A percentile compares a stretch with the other conserved stretches of the same genome.
Evolutionary conservation across 2,888 invertebrate genomes (phyloP).

Genomic region (Drosophila affinis): DNA sequence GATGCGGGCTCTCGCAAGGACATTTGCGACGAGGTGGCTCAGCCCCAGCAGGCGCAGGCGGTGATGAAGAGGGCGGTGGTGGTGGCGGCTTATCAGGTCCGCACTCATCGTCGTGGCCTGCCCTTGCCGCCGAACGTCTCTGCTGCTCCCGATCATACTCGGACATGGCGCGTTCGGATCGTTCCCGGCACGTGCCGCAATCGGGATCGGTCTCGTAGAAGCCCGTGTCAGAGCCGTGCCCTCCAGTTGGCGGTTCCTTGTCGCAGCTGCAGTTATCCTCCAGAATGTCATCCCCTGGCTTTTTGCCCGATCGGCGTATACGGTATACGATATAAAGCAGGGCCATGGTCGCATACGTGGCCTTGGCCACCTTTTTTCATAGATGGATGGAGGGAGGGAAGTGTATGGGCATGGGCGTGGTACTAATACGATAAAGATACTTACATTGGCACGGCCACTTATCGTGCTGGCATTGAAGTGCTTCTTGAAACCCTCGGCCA

Average conservation of each 20-base stretch:
- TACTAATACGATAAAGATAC: constrained; percentile 1
- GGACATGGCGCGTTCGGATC: constrained; percentile 38
- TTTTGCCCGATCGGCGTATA: constrained; percentile 42
- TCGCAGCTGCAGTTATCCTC: constrained; percentile 48
- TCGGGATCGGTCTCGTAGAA: constrained; percentile 41
- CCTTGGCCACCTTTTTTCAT: constrained; percentile 31
- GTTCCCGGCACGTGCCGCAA: constrained; percentile 56
- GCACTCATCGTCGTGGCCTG: constrained; percentile 24
- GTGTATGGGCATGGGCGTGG: too few relatives aligned
- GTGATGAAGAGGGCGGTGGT: constrained; percentile 31
- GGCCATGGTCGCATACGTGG: constrained; percentile 72
- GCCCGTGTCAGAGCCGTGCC: background rate
- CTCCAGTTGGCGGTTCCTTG: background rate
- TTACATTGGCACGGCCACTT: constrained; percentile 76
- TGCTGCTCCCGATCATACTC: constrained; percentile 45
- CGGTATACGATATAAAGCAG: constrained; percentile 68
- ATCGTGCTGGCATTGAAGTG: constrained; percentile 67
- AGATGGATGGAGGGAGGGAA: background rate
- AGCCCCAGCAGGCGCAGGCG: background rate
- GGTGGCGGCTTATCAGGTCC: constrained; percentile 39
- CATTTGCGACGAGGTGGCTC: constrained; percentile 42
- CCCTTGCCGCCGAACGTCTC: constrained; percentile 18
- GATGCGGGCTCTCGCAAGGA: constrained; percentile 54
- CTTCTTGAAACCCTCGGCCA: constrained; percentile 58
- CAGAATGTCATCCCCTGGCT: constrained; percentile 4